phyloP scores from a whole-genome alignment of 2,888 invertebrate genomes.

The Synanthedon vespiformis region DNA sequence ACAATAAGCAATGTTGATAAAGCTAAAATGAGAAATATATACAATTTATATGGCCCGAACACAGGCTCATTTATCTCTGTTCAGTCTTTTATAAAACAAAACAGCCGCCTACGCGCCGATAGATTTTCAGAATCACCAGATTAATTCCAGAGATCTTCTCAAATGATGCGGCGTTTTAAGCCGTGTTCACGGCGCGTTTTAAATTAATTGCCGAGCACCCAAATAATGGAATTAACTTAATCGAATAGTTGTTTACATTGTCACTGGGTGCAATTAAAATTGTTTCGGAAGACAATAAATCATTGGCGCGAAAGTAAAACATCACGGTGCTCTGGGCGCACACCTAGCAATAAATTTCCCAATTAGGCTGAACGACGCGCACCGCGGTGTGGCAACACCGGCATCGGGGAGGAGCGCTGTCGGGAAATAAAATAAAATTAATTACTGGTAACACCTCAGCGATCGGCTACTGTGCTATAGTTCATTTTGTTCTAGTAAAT shows the following conservation, averaged over 20 bases:
- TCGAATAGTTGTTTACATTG: constrained; percentile 70
- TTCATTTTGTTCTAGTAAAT: no score
- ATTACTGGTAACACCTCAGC: constrained; percentile 20
- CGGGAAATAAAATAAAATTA: constrained; percentile 56
- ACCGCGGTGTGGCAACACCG: constrained; percentile 44
- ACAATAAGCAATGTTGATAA: no score
- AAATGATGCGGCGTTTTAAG: constrained; percentile 17
- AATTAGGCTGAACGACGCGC: constrained; percentile 52
- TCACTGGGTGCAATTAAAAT: constrained; percentile 69
- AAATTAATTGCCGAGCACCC: constrained; percentile 52
- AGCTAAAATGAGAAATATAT: no score
- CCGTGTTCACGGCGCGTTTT: constrained; percentile 36
- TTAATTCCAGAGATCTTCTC: constrained; percentile 3
- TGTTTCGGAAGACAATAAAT: constrained; percentile 66
- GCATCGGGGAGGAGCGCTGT: constrained; percentile 17
- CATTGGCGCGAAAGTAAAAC: constrained; percentile 65
- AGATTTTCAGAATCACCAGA: not conserved
- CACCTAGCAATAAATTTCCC: constrained; percentile 68
- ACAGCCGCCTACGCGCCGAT: not conserved
- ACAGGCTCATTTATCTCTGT: not conserved
- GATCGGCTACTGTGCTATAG: no score
- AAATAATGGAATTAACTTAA: constrained; percentile 67
- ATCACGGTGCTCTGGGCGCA: constrained; percentile 53
- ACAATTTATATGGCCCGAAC: no score
- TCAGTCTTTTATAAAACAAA: not conserved